A percentile compares a stretch with the other conserved stretches of the same genome.
phyloP scores from a whole-genome alignment of 2,113 vertebrate genomes.

The Triplophysa tibetana region DNA sequence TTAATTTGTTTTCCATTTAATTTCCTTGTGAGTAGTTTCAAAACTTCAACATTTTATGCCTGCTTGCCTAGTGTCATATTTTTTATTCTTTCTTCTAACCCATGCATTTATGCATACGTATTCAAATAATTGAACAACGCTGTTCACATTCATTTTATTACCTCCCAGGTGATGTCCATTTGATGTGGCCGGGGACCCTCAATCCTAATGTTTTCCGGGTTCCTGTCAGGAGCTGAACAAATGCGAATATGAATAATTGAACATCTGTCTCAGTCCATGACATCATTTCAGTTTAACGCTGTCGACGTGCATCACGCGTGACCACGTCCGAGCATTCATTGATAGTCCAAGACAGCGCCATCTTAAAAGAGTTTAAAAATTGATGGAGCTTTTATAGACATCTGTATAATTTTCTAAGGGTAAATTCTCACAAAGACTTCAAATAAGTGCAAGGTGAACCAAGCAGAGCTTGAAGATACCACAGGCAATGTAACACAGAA shows the following conservation, averaged over 20 bases:
- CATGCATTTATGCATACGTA: conserved; percentile 18
- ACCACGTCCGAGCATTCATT: conserved; percentile 1
- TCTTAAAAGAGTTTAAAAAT: conserved; percentile 32
- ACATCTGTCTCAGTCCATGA: conserved; percentile 21
- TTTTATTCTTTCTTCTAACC: not conserved
- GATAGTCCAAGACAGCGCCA: not conserved
- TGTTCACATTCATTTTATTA: conserved; percentile 57
- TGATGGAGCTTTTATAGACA: conserved; percentile 22
- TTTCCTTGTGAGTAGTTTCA: too few relatives aligned
- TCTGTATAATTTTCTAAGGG: conserved; percentile 36
- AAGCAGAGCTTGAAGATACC: not conserved
- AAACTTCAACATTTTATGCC: not conserved
- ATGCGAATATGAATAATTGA: conserved; percentile 45
- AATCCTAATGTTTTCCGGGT: conserved; percentile 86
- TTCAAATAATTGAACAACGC: conserved; percentile 12
- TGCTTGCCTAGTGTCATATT: not conserved
- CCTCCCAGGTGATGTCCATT: conserved; percentile 96
- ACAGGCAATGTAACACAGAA: not conserved
- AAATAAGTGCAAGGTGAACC: conserved; percentile 36
- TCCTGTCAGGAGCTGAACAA: conserved; percentile 87
- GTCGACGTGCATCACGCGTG: conserved; percentile 14
- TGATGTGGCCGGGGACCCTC: conserved; percentile 87
- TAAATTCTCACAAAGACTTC: conserved; percentile 27
- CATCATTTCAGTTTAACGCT: conserved; percentile 24
- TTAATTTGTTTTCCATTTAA: too few relatives aligned